Evolutionary conservation across 1,140 invertebrate species (phyloP).

Genomic region (Bombus cullumanus): DNA sequence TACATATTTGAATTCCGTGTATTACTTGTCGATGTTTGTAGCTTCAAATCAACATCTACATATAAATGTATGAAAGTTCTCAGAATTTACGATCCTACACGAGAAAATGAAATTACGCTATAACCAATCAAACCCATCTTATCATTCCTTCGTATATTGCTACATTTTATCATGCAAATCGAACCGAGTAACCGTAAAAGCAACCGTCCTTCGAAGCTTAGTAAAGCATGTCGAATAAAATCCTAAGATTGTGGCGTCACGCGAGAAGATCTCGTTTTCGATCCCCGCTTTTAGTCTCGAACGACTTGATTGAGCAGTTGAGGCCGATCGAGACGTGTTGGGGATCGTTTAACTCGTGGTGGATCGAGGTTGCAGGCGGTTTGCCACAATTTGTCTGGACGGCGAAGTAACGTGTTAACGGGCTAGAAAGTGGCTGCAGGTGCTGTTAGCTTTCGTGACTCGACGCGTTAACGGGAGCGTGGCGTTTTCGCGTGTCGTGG

Average conservation of each 20-base stretch:
- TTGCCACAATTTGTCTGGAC: background rate
- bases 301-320: background rate
- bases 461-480: conserved; percentile 17
- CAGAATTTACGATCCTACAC: too few species aligned
- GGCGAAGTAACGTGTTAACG: conserved; percentile 22
- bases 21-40: too few species aligned
- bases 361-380: background rate
- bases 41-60: too few species aligned
- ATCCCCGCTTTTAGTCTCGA: too few species aligned
- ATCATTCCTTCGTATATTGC: too few species aligned
- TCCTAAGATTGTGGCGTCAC: background rate
- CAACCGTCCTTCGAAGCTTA: background rate
- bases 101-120: too few species aligned
- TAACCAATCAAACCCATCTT: too few species aligned
- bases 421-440: conserved; percentile 48
- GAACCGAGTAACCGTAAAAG: conserved; percentile 28
- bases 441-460: conserved; percentile 42
- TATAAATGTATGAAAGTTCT: too few species aligned
- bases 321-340: background rate
- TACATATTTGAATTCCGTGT: too few species aligned
- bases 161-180: too few species aligned
- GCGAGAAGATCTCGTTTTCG: background rate
- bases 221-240: background rate
- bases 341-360: background rate
- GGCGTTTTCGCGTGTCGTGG: background rate